Conservation (phyloP, 1,140 invertebrate genomes). For the Drosophila virilis region DNA sequence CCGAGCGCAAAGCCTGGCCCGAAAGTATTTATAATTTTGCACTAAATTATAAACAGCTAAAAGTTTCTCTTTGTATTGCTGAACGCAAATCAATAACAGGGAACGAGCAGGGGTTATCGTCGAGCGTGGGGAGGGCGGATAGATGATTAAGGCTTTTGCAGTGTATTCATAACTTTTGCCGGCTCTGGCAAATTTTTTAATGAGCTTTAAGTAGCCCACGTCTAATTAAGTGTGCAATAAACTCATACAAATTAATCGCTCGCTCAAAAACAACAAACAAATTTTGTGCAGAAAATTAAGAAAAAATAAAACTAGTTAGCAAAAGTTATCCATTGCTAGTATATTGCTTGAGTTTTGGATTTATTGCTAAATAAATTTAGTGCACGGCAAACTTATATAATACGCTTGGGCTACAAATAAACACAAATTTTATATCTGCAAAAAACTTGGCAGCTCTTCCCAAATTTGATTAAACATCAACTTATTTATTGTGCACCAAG, state of each 20-base stretch:
- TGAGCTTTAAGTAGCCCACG: slow-evolving; percentile 66
- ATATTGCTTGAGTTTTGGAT: slow-evolving; percentile 29
- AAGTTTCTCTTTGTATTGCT: slow-evolving; percentile 46
- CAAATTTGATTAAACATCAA: slow-evolving; percentile 32
- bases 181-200: slow-evolving; percentile 57
- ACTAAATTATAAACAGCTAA: slow-evolving; percentile 77
- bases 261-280: slow-evolving; percentile 18
- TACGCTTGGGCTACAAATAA: slow-evolving; percentile 6
- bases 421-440: slow-evolving; percentile 12
- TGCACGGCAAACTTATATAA: slow-evolving; percentile 19
- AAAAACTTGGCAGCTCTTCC: slow-evolving; percentile 8
- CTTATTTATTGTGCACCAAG: slow-evolving; percentile 16
- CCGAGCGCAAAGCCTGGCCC: slow-evolving; percentile 42
- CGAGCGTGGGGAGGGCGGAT: neutral
- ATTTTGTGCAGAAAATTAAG: neutral
- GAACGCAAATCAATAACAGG: slow-evolving; percentile 53
- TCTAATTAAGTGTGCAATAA: slow-evolving; percentile 69
- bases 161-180: slow-evolving; percentile 36
- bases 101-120: slow-evolving; percentile 3
- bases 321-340: slow-evolving; percentile 9
- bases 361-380: slow-evolving; percentile 21
- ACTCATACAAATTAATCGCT: slow-evolving; percentile 39
- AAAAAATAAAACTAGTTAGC: neutral
- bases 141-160: neutral
- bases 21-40: slow-evolving; percentile 77